Conservation (phyloP, 64 coral and sea anemone species). For the Porites australiensis region DNA sequence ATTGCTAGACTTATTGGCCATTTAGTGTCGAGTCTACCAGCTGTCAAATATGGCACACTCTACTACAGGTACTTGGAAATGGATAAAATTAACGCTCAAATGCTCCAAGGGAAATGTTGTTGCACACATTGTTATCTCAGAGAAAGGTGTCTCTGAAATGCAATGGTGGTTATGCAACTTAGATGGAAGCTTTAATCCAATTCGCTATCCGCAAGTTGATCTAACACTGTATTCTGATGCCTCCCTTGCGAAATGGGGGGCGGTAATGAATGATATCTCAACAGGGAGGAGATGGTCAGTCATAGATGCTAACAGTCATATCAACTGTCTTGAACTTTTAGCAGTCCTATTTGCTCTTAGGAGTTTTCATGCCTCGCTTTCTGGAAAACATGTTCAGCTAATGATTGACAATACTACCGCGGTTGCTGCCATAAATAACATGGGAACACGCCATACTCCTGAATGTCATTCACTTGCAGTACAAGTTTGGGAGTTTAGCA, state of each 20-base stretch:
- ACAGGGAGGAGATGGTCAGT: slow-evolving; percentile 53
- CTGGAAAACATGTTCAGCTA: slow-evolving; percentile 59
- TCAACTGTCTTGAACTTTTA: slow-evolving; percentile 46
- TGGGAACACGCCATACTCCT: slow-evolving; percentile 43
- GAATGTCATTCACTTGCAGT: slow-evolving; percentile 36
- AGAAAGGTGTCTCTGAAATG: slow-evolving; percentile 33
- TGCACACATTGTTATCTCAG: slow-evolving; percentile 19
- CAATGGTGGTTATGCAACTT: slow-evolving; percentile 50
- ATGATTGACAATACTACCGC: slow-evolving; percentile 72
- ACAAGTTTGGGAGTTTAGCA: slow-evolving; percentile 57
- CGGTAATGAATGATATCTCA: slow-evolving; percentile 1
- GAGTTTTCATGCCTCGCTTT: slow-evolving; percentile 30
- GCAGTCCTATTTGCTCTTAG: slow-evolving; percentile 53
- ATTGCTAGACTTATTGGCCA: slow-evolving; percentile 64
- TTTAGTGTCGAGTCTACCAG: slow-evolving; percentile 37
- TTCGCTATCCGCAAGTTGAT: slow-evolving; percentile 37
- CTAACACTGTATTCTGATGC: slow-evolving; percentile 59
- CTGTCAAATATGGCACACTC: slow-evolving; percentile 57
- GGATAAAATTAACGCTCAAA: slow-evolving; percentile 50
- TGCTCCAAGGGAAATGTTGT: slow-evolving; percentile 56
- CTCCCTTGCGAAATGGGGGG: slow-evolving; percentile 63
- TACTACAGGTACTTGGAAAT: slow-evolving; percentile 68
- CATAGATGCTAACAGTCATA: slow-evolving; percentile 10
- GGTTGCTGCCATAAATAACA: slow-evolving; percentile 57
- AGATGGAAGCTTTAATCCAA: slow-evolving; percentile 42